Conservation (phyloP, 1,140 invertebrate species). For the silkworm (Bombyx mori) region DNA sequence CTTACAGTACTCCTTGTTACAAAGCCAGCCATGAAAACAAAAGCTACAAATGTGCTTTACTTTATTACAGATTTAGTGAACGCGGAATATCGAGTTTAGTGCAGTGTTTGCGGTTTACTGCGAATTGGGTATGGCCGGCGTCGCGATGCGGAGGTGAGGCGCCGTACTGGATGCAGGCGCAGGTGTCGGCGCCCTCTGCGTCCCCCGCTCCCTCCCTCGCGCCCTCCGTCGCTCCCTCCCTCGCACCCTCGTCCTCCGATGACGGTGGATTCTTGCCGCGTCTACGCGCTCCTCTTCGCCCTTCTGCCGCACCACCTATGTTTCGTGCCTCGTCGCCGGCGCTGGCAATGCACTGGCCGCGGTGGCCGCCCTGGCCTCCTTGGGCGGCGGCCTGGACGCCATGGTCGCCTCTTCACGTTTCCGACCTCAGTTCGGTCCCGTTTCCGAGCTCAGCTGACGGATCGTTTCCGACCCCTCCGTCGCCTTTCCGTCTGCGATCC, state of each 20-base stretch:
- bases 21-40: too few relatives aligned
- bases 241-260: constrained; percentile 74
- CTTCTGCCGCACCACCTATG: constrained; percentile 79
- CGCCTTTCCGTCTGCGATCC: constrained; percentile 73
- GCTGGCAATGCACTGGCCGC: constrained; percentile 63
- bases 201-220: constrained; percentile 71
- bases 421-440: constrained; percentile 88
- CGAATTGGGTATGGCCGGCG: constrained; percentile 79
- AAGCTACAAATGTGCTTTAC: constrained; percentile 1
- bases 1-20: too few relatives aligned
- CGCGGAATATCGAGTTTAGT: constrained; percentile 94
- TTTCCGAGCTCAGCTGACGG: constrained; percentile 84
- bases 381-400: constrained; percentile 72
- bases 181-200: constrained; percentile 66
- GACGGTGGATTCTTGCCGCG: constrained; percentile 84
- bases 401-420: constrained; percentile 82
- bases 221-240: constrained; percentile 75
- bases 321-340: constrained; percentile 58
- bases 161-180: constrained; percentile 32
- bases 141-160: constrained; percentile 74
- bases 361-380: constrained; percentile 78
- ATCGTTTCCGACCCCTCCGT: constrained; percentile 81
- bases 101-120: constrained; percentile 75
- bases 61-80: constrained; percentile 84
- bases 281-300: constrained; percentile 75